phyloP scores from a whole-genome alignment of 2,888 invertebrate species.

The Ceramica pisi region DNA sequence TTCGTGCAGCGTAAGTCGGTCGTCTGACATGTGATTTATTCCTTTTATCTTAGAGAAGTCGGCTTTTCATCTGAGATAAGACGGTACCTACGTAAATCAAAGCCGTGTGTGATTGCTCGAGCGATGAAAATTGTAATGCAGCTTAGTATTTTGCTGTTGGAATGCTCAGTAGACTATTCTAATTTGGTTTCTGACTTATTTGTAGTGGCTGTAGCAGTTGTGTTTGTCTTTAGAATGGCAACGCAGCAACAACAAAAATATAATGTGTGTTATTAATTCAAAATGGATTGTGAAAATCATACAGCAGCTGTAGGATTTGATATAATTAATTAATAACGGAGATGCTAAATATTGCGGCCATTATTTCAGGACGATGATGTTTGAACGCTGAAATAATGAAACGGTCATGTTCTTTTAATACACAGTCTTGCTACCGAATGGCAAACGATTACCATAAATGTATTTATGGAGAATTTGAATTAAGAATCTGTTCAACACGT shows the following conservation, averaged over 20 bases:
- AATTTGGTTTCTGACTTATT: slow-evolving; percentile 58
- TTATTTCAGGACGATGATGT: slow-evolving; percentile 5
- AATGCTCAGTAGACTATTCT: slow-evolving; percentile 56
- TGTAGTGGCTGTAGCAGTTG: slow-evolving; percentile 32
- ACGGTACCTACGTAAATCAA: slow-evolving; percentile 83
- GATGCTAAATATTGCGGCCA: not conserved
- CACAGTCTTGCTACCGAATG: no score
- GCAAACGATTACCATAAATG: no score
- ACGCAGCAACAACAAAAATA: no score
- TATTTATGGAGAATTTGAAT: not conserved
- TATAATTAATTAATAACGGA: slow-evolving; percentile 27
- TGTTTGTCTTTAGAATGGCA: slow-evolving; percentile 29
- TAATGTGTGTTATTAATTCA: no score
- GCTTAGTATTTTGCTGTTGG: slow-evolving; percentile 59
- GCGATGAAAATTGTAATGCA: slow-evolving; percentile 79
- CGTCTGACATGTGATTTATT: slow-evolving; percentile 87
- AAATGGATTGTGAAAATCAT: slow-evolving; percentile 36
- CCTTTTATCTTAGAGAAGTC: slow-evolving; percentile 84
- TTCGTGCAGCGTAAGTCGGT: slow-evolving; percentile 82
- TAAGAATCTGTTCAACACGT: not conserved
- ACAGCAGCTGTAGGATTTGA: slow-evolving; percentile 32
- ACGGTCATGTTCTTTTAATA: not conserved
- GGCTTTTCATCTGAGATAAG: slow-evolving; percentile 84
- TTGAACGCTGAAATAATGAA: not conserved
- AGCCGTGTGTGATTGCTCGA: slow-evolving; percentile 79